Evolutionary conservation across 2,888 invertebrate genomes (phyloP), one percentile per base, ranked within the genome.

Genomic region (Aphodius sticticus): DNA sequence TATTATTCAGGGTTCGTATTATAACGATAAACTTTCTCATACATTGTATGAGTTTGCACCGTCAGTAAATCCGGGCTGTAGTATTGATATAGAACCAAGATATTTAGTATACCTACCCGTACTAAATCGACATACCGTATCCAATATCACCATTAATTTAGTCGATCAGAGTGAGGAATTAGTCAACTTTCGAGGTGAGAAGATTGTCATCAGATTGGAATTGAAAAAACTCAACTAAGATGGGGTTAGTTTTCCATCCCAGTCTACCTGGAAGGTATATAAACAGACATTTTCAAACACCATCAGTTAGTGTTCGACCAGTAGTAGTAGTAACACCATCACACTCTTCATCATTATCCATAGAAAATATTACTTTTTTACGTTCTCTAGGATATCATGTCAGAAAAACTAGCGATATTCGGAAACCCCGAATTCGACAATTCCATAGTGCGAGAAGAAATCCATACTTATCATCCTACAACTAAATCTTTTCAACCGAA

Each of bases 41-140:
- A 85, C 79, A 69, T 81, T 15, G 84, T 86, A 86, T 6, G 81
- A 14, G 82, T 88, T 88, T 84, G 86, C 84, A n/a, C 85, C 85
- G 5, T 81, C 82, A 69, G 85, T 86, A 14, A 82, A 83, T 16
- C 85, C 87, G 15, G 87, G 88, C 6, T 88, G 85, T 85, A 86
- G 86, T 84, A 85, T 87, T 69, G 83, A 86, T 76, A 87, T 87
- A 81, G 84, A 84, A 15, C 86, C 86, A 5, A 80, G 77, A 79
- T 85, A 85, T 82, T 83, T 86, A 9, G n/a, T 81, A 6, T 80
- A 81, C 71, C 69, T 81, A 53, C 80, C 80, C 12, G 16, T 78
- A 16, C 78, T 70, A 36, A 16, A 12, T 12, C 36, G 14, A 81
- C 80, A 7, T 76, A 78, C n/a, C 26, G 26, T 26, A 26, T 26